Base-by-base conservation (phyloP, 2,797 vertebrate genomes). In the Apodemus agrarius region DNA sequence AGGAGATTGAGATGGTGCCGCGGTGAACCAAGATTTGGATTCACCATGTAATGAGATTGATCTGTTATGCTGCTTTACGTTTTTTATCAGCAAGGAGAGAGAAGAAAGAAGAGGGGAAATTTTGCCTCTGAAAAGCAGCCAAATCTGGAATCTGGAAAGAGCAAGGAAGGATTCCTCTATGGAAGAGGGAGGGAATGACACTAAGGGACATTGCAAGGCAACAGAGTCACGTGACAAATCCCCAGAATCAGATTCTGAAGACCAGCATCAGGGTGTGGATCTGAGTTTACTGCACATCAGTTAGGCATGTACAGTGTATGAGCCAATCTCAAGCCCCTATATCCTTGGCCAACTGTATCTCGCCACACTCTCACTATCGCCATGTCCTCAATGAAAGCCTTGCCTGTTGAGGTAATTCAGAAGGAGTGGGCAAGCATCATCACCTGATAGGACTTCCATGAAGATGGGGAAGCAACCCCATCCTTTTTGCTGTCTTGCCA, bases 41-140 rank as follows among this genome's bases (percentile, higher is more conserved):
- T 49, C 46, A 49, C 46, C 46, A 7, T 85, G 16, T 88, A 31
- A 91, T 76, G 80, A 90, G 49, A 52, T 9, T 54, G 37, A 83
- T 29, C 65, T 93, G 37, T 63, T 79, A 69, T 22, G 90, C 40
- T 21, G 54, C 6, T 93, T 93, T 75, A 17, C 63, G 17, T 82
- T 91, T 91, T 93, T 81, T 57, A 78, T 87, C 72, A 12, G 26
- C 63, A 14, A 72, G 26, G 63, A 7, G 21, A 63, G 24, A 29
- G 52, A 9, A 79, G 37, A 37, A 80, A 89, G 14, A 63, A 78
- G 54, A 93, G 43, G 46, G 26, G 80, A 69, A 46, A 31, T 65
- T 91, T 91, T 83, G 59, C 37, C 59, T 92, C 87, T 92, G 81
- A 91, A 95, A 96, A 94, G 88, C 76, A 91, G 80, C 89, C 13